Evolutionary conservation across 2,113 vertebrate species (phyloP), one percentile per base, ranked within the genome.

Genomic region (Gulo gulo): DNA sequence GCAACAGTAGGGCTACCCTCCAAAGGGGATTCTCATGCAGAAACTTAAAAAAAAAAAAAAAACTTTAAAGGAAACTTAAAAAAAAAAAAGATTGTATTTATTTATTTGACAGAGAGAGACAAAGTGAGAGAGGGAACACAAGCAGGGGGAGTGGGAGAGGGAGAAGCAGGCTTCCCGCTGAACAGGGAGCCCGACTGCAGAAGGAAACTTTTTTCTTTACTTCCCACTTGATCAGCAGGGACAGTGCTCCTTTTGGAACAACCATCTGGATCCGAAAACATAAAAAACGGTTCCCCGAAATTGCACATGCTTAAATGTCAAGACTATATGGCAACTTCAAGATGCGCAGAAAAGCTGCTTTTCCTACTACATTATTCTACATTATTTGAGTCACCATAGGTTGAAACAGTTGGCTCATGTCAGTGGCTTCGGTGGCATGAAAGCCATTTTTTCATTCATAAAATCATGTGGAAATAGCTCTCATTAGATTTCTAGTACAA

Each of bases 251-350:
- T 97, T 96, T 97, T 74, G 93, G 93, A 97, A 97, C 84, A 82
- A 94, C 95, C 96, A 95, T 98, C 97, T 98, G 98, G 90, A 97
- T 93, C 69, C 24, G 7, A 79, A 95, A 90, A 78, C 91, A 82
- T 21, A 93, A 82, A 97, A 97, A 93, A 87, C 16, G 34, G 24
- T 92, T 91, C 92, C 76, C 4, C 12, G 50, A 85, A 83, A 87
- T 13, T 63, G 71, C 88, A 80, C 96, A 31, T 59, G 89, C 47
- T 96, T 94, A 92, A 97, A 97, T 96, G 97, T 95, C 97, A 97
- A 95, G 81, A 96, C 31, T 34, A 31, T 20, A 29, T 1, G 57
- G 93, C 63, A 81, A 59, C 63, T 81, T 91, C 69, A 13, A 80
- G 92, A 76, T 39, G 45, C 42, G 7, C 1, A 18, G 73, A 63